Base-by-base conservation (phyloP, 35 echinoderm and acorn worm genomes). In the Anneissia japonica region DNA sequence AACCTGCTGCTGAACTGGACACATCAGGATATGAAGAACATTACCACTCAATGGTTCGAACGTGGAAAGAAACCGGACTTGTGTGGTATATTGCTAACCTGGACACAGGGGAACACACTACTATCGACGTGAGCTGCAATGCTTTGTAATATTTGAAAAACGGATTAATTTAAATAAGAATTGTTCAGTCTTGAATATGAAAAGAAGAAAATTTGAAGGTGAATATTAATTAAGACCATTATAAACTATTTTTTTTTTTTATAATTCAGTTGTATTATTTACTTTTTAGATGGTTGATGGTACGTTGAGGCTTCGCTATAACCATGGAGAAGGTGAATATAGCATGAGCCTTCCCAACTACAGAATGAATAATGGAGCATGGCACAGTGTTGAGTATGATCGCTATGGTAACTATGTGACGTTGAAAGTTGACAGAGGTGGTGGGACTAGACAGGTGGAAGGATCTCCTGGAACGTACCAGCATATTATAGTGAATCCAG, bases 351-450 rank as follows among this genome's bases (percentile, higher is more conserved):
- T 99, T 34, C 51, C 88, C 38, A 81, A 90, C 31, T 99, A 91
- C 88, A 79, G 79, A 26, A n/a, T 99, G 32, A 77, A 92, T 39
- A 91, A 99, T 31, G 96, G 96, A 51, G 87, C 82, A 38, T 99
- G 96, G 96, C 96, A 99, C 33, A 39, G 74, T 33, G 84, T 99
- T n/a, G 75, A 75, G 28, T 89, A 94, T 45, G 90, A 94, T 79
- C 96, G 96, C 34, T 94, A 84, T 84, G 96, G 93, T 72, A 91
- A 91, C 89, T 87, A 80, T 38, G 79, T 99, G 5, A 84, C 83
- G 29, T 86, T 99, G 41, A 93, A 91, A 46, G 90, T 99, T 37
- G 96, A 99, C 72, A 92, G 96, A 12, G 96, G 96, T 0, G 95
- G 96, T 6, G 96, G 96, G 30, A 92, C 91, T 32, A 82, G 92